Base-by-base conservation (phyloP, 2,113 vertebrate species). In the Macrotus californicus region DNA sequence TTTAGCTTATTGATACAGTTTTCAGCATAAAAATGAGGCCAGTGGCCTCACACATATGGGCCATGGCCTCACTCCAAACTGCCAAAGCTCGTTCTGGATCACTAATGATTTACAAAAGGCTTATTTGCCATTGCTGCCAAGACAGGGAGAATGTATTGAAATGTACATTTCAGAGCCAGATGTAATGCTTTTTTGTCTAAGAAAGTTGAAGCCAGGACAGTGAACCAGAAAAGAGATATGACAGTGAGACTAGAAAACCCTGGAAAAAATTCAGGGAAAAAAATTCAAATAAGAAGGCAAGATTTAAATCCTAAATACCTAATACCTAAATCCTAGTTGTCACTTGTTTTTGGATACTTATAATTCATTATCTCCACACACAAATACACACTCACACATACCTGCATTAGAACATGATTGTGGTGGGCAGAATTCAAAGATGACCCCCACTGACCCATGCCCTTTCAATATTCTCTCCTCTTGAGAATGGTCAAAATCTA, bases 151-250 rank as follows among this genome's bases (percentile, higher is more conserved):
- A 36, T 79, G 39, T 88, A 89, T 36, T 70, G 85, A 92, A 96
- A 94, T 59, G 36, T 59, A 80, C 73, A 83, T 75, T 94, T 36
- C 77, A 48, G 54, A 93, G 73, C 26, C 92, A 96, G 96, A 90
- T 46, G 15, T 81, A 95, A 66, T 83, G 46, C 24, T 54, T 87
- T 85, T 31, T 86, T 59, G 15, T 86, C 89, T 82, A 89, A 93
- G 89, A 94, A 94, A 97, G 91, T 52, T 93, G 67, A 96, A 86
- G 22, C 19, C 81, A 85, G 87, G 81, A 94, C n/a, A 94, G 4
- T 29, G 61, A 39, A 82, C 11, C 22, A 87, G 80, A 83, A 59
- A 18, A 77, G 36, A 79, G 4, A 67, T 48, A 54, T 91, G 91
- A 86, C 56, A 80, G n/a, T 29, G 34, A 41, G 21, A 94, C 34